Evolutionary conservation across 1,140 invertebrate genomes (phyloP), one percentile per base, ranked within the genome.

Genomic region (Drosophila sucinea): DNA sequence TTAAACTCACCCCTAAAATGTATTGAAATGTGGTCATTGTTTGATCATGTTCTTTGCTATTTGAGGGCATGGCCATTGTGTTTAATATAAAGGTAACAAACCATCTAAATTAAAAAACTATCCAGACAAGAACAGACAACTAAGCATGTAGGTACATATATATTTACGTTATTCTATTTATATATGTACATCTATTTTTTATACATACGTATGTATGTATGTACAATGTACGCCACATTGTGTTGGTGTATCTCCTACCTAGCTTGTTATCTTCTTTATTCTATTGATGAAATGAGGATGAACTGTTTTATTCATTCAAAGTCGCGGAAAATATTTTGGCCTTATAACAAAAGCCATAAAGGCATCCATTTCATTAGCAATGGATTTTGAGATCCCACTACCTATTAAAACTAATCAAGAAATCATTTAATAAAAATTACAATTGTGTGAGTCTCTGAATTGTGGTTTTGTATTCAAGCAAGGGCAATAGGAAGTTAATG

Each of bases 1-100:
- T 79, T 86, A 79, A 79, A 86, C 82, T 79, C 82, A 86, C 82
- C 82, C 82, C 69, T 68, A 81, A 81, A 81, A 32, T 76, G 66
- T 66, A 79, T 79, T 79, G 79, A 77, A 79, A 87, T 79, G 58
- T 70, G 65, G 61, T 82, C 83, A 82, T 86, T 86, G 82, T 86
- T 86, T 86, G 82, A 79, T 67, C 82, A 86, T 86, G 83, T 72
- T 87, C 82, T 73, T 41, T 47, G 41, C 72, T 73, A 60, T 79
- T 82, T 69, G 73, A 73, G 67, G 79, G 77, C 72, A 75, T 79
- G 66, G 35, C 57, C 68, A 82, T 87, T 87, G 79, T 81, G 54
- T 68, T 80, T 60, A 66, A 73, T 60, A 67, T 60, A 77, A 67
- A 70, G 58, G 76, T 80, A 83, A 73, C 66, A 77, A 65, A 56